phyloP scores from a whole-genome alignment of 2,888 invertebrate genomes.

The Dicycla oo region DNA sequence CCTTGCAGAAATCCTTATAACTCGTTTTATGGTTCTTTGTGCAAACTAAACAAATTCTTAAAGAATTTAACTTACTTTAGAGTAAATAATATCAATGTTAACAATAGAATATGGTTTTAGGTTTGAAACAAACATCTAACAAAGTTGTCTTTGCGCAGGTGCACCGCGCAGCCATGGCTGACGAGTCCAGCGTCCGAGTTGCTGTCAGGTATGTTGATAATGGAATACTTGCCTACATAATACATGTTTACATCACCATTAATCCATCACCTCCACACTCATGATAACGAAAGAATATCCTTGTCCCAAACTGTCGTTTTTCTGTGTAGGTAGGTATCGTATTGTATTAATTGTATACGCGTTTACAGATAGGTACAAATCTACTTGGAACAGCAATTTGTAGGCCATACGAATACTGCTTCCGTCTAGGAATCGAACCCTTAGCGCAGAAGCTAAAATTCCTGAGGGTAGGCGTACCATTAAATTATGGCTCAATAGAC shows the following conservation, averaged over 20 bases:
- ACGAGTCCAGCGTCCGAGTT: conserved; percentile 92
- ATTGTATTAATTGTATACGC: background rate
- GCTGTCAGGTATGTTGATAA: conserved; percentile 90
- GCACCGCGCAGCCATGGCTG: conserved; percentile 88
- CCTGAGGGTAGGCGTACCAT: too few species aligned
- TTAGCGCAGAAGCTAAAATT: background rate
- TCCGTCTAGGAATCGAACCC: background rate
- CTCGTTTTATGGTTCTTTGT: background rate
- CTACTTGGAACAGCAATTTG: background rate
- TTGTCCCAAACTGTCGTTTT: background rate
- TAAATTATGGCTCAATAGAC: background rate
- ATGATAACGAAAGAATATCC: background rate
- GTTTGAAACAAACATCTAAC: conserved; percentile 19
- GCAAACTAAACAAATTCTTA: background rate
- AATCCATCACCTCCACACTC: background rate
- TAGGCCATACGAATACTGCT: background rate
- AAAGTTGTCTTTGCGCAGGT: conserved; percentile 71
- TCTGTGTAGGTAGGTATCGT: background rate
- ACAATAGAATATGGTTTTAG: conserved; percentile 6
- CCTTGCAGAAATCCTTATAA: background rate
- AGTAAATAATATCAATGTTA: background rate
- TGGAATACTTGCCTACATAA: background rate
- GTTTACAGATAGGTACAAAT: background rate
- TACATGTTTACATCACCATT: background rate
- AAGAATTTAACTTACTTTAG: too few species aligned